Percentiles rank a stretch among this genome's conserved stretches.
Conservation (phyloP, 2,888 invertebrate genomes). For the Galerucella calmariensis region DNA sequence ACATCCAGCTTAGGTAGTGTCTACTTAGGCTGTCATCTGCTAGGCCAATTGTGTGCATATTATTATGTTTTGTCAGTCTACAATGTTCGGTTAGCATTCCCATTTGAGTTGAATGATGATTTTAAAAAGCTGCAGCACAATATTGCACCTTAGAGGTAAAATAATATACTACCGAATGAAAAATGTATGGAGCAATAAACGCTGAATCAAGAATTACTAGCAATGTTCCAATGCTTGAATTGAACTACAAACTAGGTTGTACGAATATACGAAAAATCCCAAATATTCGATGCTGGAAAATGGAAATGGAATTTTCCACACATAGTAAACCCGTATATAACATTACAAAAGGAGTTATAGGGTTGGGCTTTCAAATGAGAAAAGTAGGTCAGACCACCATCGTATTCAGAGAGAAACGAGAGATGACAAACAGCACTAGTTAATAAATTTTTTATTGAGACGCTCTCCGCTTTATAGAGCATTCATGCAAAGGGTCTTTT, state of each 20-base stretch:
- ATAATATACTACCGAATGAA: background rate
- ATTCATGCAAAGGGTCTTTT: constrained; percentile 19
- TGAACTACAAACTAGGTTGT: constrained; percentile 9
- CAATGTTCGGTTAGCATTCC: no score
- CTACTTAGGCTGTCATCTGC: no score
- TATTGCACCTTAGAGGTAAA: background rate
- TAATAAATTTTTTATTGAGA: constrained; percentile 34
- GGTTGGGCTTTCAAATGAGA: constrained; percentile 30
- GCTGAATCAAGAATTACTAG: background rate
- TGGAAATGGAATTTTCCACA: constrained; percentile 27
- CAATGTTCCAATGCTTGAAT: constrained; percentile 8
- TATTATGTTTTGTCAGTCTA: no score
- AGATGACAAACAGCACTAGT: constrained; percentile 32
- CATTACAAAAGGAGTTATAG: constrained; percentile 33
- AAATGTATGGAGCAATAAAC: constrained; percentile 1
- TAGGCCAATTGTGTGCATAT: no score
- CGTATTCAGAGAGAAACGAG: constrained; percentile 28
- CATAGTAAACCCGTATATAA: constrained; percentile 26
- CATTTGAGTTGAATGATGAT: no score
- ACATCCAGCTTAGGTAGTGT: no score
- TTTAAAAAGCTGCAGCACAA: background rate
- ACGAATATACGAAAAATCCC: constrained; percentile 10
- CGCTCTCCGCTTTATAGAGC: constrained; percentile 17
- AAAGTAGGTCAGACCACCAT: constrained; percentile 28
- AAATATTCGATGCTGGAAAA: constrained; percentile 16